phyloP scores from a whole-genome alignment of 2,797 vertebrate species.

The Pagetopsis macropterus region DNA sequence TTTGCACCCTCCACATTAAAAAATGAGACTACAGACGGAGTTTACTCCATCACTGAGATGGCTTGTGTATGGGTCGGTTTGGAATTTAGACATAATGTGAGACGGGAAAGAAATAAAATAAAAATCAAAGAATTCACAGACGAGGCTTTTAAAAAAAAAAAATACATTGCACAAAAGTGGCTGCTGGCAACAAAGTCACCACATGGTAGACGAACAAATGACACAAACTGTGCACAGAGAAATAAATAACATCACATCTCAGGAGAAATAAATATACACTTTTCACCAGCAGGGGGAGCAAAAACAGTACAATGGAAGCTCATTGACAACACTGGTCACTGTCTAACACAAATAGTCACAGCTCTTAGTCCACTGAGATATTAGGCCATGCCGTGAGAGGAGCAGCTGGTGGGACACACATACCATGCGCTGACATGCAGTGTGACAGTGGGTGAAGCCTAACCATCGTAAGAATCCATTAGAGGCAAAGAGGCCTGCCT shows the following conservation, averaged over 20 bases:
- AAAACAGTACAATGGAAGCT: conserved; percentile 48
- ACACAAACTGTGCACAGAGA: conserved; percentile 36
- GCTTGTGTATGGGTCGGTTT: too few relatives aligned
- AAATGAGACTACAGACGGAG: too few relatives aligned
- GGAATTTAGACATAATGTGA: background rate
- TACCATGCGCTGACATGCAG: conserved; percentile 87
- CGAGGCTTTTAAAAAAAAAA: background rate
- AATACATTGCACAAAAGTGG: conserved; percentile 12
- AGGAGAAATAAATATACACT: conserved; percentile 22
- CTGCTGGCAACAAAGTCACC: conserved; percentile 32
- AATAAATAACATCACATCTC: conserved; percentile 15
- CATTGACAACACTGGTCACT: conserved; percentile 36
- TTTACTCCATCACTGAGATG: too few relatives aligned
- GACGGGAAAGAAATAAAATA: background rate
- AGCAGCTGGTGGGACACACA: conserved; percentile 79
- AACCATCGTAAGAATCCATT: conserved; percentile 87
- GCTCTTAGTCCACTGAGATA: conserved; percentile 23
- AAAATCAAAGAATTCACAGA: conserved; percentile 3
- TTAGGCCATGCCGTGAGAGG: conserved; percentile 73
- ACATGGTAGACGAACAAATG: conserved; percentile 15
- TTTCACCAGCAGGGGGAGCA: conserved; percentile 63
- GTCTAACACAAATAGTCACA: conserved; percentile 35
- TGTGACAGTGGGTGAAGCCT: conserved; percentile 83
- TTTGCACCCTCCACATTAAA: too few relatives aligned
- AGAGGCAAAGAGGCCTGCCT: conserved; percentile 85